Conservation (phyloP, 1,140 invertebrate genomes). For the Samia ricini region DNA sequence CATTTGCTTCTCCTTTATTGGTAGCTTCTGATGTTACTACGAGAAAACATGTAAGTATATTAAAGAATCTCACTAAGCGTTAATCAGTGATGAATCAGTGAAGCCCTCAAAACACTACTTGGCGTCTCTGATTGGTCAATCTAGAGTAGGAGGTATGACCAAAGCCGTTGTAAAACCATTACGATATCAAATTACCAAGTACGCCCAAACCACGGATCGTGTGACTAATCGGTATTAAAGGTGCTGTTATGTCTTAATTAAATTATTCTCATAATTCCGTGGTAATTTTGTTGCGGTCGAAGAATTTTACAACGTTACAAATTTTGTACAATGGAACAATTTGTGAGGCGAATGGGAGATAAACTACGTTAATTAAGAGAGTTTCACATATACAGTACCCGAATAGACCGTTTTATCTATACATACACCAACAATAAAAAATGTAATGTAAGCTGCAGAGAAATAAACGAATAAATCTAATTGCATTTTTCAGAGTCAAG, state of each 20-base stretch:
- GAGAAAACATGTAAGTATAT: conserved; percentile 26
- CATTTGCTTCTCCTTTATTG: conserved; percentile 6
- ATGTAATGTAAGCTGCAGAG: neutral
- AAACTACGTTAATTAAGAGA: conserved; percentile 52
- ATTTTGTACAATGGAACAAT: conserved; percentile 61
- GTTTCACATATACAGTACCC: conserved; percentile 26
- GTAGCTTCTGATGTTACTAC: conserved; percentile 8
- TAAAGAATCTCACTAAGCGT: conserved; percentile 48
- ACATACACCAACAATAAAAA: neutral
- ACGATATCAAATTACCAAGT: conserved; percentile 64
- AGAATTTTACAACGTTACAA: conserved; percentile 65
- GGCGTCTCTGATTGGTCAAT: conserved; percentile 54
- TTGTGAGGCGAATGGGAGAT: conserved; percentile 63
- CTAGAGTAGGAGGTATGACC: conserved; percentile 51
- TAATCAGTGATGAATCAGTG: conserved; percentile 53
- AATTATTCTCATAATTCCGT: conserved; percentile 65
- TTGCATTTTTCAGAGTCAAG: neutral
- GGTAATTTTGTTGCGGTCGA: conserved; percentile 53
- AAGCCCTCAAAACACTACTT: conserved; percentile 46
- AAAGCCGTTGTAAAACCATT: conserved; percentile 61
- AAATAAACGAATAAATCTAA: neutral
- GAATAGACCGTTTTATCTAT: neutral
- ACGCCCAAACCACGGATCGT: conserved; percentile 65
- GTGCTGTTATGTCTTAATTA: conserved; percentile 71
- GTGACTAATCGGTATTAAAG: conserved; percentile 71